A percentile compares a stretch with the other conserved stretches of the same genome.
Conservation (phyloP, 2,797 vertebrate genomes). For the Mormyrus proboscirostris region DNA sequence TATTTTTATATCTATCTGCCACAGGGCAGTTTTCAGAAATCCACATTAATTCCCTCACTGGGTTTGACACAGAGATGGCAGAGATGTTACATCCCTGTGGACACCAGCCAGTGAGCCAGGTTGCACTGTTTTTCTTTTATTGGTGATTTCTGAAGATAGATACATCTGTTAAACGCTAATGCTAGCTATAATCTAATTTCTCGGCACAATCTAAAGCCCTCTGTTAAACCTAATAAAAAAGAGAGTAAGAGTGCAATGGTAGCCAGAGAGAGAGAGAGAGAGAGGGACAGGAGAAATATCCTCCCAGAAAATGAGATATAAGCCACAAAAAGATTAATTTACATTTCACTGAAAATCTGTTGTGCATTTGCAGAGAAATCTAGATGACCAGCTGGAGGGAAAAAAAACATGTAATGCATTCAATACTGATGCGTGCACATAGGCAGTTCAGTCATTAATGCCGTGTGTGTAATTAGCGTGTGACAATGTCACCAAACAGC, state of each 20-base stretch:
- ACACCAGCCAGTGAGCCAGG: not conserved
- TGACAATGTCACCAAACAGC: not conserved
- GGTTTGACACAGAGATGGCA: not conserved
- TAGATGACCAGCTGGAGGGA: not conserved
- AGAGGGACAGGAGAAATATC: not conserved
- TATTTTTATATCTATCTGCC: not conserved
- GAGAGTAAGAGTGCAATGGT: not conserved
- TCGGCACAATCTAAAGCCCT: not conserved
- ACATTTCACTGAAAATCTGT: not conserved
- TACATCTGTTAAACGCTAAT: slow-evolving; percentile 8
- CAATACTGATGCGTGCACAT: not conserved
- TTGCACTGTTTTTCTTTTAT: not conserved
- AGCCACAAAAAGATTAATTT: not conserved
- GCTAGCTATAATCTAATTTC: slow-evolving; percentile 9
- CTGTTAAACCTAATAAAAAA: not conserved
- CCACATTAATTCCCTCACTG: not conserved
- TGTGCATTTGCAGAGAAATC: not conserved
- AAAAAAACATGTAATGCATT: not conserved
- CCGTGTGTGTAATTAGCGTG: not conserved
- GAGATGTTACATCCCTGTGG: not conserved
- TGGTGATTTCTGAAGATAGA: not conserved
- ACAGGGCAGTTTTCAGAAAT: not conserved
- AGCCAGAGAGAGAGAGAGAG: not conserved
- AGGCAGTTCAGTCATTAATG: not conserved
- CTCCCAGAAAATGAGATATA: not conserved